Evolutionary conservation across 2,113 vertebrate genomes (phyloP).

Genomic region (Andinoacara biseriatus): DNA sequence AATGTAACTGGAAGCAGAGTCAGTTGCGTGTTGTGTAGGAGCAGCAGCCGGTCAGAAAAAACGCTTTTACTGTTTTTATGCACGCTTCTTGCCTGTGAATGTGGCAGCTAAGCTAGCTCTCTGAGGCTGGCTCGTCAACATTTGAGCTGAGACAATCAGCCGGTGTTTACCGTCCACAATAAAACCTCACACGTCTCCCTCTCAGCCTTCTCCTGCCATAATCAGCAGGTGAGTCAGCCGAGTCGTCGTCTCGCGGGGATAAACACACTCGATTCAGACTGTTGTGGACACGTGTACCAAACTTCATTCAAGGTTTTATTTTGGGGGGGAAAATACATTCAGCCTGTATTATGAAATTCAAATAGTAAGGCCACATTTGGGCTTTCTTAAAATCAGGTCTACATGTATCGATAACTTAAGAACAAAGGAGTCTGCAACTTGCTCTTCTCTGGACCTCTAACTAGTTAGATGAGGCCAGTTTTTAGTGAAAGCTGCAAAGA

Average conservation of each 20-base stretch:
- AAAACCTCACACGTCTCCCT: not conserved
- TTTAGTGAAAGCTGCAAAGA: not conserved
- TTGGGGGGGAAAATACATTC: not conserved
- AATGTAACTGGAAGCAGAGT: constrained; percentile 36
- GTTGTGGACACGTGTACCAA: not conserved
- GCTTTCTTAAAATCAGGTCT: not conserved
- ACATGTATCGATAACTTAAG: not conserved
- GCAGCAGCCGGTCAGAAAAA: not conserved
- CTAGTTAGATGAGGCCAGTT: not conserved
- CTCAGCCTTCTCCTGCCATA: not conserved
- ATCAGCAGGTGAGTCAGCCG: constrained; percentile 31
- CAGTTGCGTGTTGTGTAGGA: not conserved
- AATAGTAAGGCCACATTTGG: not conserved
- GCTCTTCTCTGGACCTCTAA: not conserved
- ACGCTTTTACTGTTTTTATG: not conserved
- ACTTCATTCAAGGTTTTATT: not conserved
- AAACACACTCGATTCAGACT: not conserved
- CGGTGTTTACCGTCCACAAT: constrained; percentile 7
- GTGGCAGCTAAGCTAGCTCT: constrained; percentile 59
- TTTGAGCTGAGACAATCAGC: constrained; percentile 20
- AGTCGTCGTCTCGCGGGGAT: not conserved
- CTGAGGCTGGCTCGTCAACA: constrained; percentile 26
- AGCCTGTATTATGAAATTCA: not conserved
- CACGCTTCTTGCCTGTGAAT: constrained; percentile 28
- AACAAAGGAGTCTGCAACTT: not conserved